Base-by-base conservation (phyloP, 2,888 invertebrate species). In the Ormyrus nitidulus region DNA sequence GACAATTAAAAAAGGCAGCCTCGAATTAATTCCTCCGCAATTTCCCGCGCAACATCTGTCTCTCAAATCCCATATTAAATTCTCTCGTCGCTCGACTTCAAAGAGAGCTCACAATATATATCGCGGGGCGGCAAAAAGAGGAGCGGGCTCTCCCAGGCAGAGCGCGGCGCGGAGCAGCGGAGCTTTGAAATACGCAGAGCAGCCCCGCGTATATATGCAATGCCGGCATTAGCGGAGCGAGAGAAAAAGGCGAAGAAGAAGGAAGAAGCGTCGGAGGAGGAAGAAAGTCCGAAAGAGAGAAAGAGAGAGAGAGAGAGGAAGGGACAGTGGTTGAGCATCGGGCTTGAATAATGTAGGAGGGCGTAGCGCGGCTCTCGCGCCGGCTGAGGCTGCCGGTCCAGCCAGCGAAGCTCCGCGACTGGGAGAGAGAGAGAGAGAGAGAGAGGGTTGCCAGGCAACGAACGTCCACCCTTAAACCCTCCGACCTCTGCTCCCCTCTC, bases 401-500 rank as follows among this genome's bases (percentile, higher is more conserved):
- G 59, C 53, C 61, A 66, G 61, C 48, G 46, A 19, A 62, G 68
- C 59, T 48, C 82, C 80, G 85, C 58, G 19, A 34, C 56, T 84
- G 86, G 85, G 85, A 84, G 77, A 82, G 86, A 85, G 84, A 13
- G 13, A 13, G 13, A 13, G 13, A 34, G 34, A 34, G 86, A 85
- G 78, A 81, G 83, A 82, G 81, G 84, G 90, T 90, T 90, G 90
- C 90, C 85, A 87, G 84, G 90, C 89, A 89, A 90, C 90, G 85
- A 84, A 83, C 86, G 86, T 88, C 89, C 87, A 89, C 88, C 90
- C 90, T 88, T 87, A 86, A 89, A 64, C 72, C 87, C 85, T 85
- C 83, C 84, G 83, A 85, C 85, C 84, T 83, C 85, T 82, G 83
- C 58, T 58, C 68, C 83, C 34, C 34, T 34, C 34, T 34, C 34